These are phyloP conservation scores for Falco cherrug DNA, from an alignment of 2,797 vertebrate species.

Conservation along the genomic window DNA sequence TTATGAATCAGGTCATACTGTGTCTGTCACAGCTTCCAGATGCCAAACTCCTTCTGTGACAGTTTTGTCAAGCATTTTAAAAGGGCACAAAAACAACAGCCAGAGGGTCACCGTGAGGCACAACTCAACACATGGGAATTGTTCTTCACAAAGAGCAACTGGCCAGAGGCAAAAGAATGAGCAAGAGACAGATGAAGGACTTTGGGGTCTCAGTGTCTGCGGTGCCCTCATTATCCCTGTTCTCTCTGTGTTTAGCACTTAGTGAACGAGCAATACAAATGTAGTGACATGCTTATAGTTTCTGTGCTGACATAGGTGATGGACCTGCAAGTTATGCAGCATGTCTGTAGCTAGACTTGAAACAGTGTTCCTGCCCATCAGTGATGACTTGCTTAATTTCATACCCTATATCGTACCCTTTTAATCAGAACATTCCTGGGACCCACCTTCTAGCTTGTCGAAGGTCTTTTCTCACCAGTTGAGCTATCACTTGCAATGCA, in stretches of 20 bases:
- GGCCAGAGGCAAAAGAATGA: background rate
- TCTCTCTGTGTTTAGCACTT: background rate
- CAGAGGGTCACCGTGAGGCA: background rate
- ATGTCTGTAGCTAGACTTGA: background rate
- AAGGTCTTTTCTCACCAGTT: background rate
- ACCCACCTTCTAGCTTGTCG: background rate
- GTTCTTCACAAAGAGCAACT: background rate
- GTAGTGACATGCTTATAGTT: background rate
- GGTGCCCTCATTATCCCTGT: fast-evolving
- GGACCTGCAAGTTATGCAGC: background rate
- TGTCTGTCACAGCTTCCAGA: constrained; percentile 20
- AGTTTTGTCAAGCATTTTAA: constrained; percentile 34
- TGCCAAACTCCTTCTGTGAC: constrained; percentile 33
- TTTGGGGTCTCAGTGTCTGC: background rate
- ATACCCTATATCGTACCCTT: background rate
- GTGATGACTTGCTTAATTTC: background rate
- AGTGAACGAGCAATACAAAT: background rate
- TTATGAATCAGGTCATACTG: constrained; percentile 2
- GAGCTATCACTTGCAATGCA: background rate
- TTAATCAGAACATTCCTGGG: background rate
- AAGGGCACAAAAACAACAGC: constrained; percentile 28
- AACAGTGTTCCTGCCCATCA: background rate
- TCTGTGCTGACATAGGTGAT: background rate
- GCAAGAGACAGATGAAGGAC: background rate
- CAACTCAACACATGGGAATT: background rate